phyloP scores from a whole-genome alignment of 2,888 invertebrate species.

The Monochamus alternatus region DNA sequence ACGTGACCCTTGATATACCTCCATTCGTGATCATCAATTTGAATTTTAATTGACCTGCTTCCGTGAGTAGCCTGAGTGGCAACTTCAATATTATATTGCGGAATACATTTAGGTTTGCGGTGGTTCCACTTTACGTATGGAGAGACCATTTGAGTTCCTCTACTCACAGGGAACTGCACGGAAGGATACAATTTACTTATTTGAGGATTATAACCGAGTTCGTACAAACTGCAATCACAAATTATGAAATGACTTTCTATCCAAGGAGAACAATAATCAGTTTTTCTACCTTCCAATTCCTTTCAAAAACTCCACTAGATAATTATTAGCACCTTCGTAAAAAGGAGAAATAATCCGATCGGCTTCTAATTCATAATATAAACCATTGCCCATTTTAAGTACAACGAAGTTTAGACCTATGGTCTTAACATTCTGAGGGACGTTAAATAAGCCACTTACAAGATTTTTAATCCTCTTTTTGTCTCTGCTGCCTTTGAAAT shows the following conservation, averaged over 20 bases:
- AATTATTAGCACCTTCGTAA: conserved; percentile 15
- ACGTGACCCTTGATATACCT: conserved; percentile 86
- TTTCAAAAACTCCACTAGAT: conserved; percentile 38
- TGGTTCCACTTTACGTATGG: conserved; percentile 94
- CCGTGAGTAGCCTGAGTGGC: conserved; percentile 30
- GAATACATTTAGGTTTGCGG: conserved; percentile 82
- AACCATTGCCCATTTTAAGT: conserved; percentile 44
- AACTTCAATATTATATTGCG: conserved; percentile 44
- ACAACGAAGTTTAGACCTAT: conserved; percentile 51
- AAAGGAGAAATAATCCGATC: conserved; percentile 35
- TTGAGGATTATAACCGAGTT: conserved; percentile 83
- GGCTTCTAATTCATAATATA: conserved; percentile 19
- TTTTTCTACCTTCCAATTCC: conserved; percentile 45
- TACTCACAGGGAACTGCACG: conserved; percentile 87
- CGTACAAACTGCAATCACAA: conserved; percentile 77
- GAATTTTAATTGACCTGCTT: conserved; percentile 36
- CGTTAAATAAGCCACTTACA: neutral
- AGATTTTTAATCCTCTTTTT: neutral
- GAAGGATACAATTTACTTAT: conserved; percentile 84
- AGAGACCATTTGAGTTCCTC: conserved; percentile 72
- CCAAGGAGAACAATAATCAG: no score
- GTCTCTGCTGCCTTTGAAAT: neutral
- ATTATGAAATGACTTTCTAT: no score
- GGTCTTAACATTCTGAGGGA: neutral
- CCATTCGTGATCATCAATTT: conserved; percentile 73